Conservation (phyloP, 1,140 invertebrate species). For the Monomorium pharaonis region DNA sequence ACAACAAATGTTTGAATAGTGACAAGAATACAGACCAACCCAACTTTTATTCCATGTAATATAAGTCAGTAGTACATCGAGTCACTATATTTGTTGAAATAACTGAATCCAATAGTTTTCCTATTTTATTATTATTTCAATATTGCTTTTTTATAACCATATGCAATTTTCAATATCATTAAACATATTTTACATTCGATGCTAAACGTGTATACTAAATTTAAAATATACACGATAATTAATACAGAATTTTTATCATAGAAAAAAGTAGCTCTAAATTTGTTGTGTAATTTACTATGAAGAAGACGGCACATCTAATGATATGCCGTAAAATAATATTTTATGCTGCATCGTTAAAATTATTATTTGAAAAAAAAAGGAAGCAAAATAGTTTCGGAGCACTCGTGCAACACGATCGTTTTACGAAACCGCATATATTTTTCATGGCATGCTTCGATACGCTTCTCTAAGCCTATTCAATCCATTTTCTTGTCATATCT, state of each 20-base stretch:
- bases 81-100: neutral
- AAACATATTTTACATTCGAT: neutral
- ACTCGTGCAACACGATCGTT: neutral
- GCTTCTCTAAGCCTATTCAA: neutral
- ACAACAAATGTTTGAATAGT: conserved; percentile 11
- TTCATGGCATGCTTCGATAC: neutral
- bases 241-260: neutral
- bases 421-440: conserved; percentile 20
- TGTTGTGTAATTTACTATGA: neutral
- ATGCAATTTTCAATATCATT: neutral
- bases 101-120: neutral
- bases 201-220: neutral
- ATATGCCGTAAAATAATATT: neutral
- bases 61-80: neutral
- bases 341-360: neutral
- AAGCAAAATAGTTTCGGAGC: neutral
- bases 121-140: neutral
- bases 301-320: neutral
- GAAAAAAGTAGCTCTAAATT: neutral
- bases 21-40: conserved; percentile 18
- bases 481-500: neutral
- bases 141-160: neutral
- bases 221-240: neutral
- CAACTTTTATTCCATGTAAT: conserved; percentile 17
- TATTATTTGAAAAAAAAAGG: neutral